Evolutionary conservation across 2,888 invertebrate genomes (phyloP).

Genomic region (Hofmannophila pseudospretella): DNA sequence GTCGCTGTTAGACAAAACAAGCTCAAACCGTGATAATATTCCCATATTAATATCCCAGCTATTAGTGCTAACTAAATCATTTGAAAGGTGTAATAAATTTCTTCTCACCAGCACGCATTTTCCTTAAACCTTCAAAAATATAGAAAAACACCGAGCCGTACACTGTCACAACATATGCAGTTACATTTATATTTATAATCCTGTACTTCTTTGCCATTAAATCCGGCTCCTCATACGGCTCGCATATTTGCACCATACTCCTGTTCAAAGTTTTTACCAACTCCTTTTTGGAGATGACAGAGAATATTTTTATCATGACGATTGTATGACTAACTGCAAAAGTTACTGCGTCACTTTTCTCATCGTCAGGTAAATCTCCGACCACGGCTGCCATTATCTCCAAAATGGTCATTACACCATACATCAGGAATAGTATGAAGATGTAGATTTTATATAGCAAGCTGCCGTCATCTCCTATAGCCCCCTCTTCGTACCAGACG

Average conservation of each 20-base stretch:
- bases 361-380: conserved; percentile 57
- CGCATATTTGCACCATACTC: conserved; percentile 47
- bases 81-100: too few species aligned
- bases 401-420: conserved; percentile 48
- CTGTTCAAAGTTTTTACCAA: conserved; percentile 41
- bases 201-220: conserved; percentile 46
- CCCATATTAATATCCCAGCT: too few species aligned
- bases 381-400: conserved; percentile 54
- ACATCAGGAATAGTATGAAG: conserved; percentile 36
- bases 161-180: conserved; percentile 41
- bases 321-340: conserved; percentile 60
- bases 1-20: too few species aligned
- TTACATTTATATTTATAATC: conserved; percentile 51
- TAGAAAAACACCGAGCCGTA: conserved; percentile 45
- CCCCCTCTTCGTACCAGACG: conserved; percentile 54
- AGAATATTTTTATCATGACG: conserved; percentile 54
- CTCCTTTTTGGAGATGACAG: conserved; percentile 43
- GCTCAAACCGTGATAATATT: too few species aligned
- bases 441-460: conserved; percentile 40
- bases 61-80: too few species aligned
- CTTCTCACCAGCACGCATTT: conserved; percentile 38
- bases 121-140: conserved; percentile 56
- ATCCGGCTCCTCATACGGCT: conserved; percentile 38
- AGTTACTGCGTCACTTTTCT: conserved; percentile 54
- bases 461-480: conserved; percentile 42